Base-by-base conservation (phyloP, 2,888 invertebrate genomes). In the Tryphoninae sp. region DNA sequence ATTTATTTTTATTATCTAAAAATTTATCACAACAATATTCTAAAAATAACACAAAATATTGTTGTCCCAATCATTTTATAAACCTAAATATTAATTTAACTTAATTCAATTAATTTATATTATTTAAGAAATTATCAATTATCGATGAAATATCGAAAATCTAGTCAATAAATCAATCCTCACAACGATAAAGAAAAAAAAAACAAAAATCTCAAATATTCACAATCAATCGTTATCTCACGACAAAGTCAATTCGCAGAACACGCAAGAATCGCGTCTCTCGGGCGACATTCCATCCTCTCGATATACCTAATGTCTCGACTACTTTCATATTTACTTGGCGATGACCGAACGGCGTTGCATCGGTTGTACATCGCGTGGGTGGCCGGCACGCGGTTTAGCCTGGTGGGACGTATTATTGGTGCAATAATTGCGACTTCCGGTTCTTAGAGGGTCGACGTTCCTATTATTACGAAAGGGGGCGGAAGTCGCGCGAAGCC, bases 361-460 rank as follows among this genome's bases (percentile, higher is more conserved):
- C 45, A 61, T 61, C 33, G 33, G 61, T n/a, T 45, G 55, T 55
- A 19, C 16, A 16, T 49, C 26, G 45, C 45, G 23, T 67, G 65
- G 65, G 65, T 26, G 65, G 65, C 65, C 49, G 26, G 9, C 9
- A 2, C 11, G 19, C 23, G 45, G 45, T 19, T 61, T 33, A 42
- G 4, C 23, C 33, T 33, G 45, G 42, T 55, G 51, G 75, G 53
- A 23, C 19, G 72, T 65, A 67, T 73, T 73, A 79, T 68, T 79
- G 67, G 73, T 68, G 68, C 61, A 73, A 68, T 79, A 79, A 79
- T 79, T 73, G 68, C 61, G n/a, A 73, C 62, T 79, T 79, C 78
- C 78, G 58, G 61, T 68, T 62, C 73, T 79, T 73, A 68, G 40
- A 53, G 59, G 19, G 62, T 42, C 33, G 22, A n/a, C 40, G 64